Percentiles rank a stretch among this genome's conserved stretches.
These are phyloP conservation scores for Urechis unicinctus DNA, from an alignment of 2,888 invertebrate genomes.

Conservation along the genomic window DNA sequence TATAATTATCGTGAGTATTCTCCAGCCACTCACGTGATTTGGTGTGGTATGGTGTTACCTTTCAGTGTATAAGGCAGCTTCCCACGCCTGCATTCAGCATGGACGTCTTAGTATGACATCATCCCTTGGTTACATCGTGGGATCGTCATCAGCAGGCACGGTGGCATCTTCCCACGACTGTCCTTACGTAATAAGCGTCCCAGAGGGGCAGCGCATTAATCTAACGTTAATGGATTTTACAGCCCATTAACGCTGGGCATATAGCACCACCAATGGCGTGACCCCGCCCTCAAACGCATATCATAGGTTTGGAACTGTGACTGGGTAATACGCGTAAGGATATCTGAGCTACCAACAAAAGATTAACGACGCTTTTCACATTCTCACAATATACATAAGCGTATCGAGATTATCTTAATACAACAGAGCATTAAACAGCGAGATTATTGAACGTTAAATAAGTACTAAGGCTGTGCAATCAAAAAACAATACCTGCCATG, in stretches of 20 bases:
- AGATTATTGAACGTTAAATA: no score
- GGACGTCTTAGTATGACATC: constrained; percentile 2
- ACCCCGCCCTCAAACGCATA: neutral
- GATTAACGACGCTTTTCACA: constrained; percentile 2
- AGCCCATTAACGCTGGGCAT: constrained; percentile 3
- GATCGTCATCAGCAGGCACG: neutral
- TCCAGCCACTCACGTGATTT: no score
- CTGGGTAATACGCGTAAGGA: constrained; percentile 3
- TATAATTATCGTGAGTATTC: no score
- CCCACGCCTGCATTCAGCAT: no score
- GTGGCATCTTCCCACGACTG: neutral
- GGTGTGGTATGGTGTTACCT: no score
- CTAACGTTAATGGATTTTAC: no score
- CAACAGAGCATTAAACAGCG: no score
- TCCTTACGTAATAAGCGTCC: neutral
- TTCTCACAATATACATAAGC: neutral
- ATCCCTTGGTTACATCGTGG: neutral
- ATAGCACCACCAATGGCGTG: no score
- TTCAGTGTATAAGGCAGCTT: no score
- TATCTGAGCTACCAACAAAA: constrained; percentile 1
- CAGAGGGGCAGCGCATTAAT: constrained; percentile 5
- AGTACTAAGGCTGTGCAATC: no score
- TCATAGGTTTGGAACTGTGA: constrained; percentile 3
- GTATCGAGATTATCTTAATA: no score
- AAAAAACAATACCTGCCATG: no score